Conservation (phyloP, 1,140 invertebrate genomes). For the Homalodisca vitripennis region DNA sequence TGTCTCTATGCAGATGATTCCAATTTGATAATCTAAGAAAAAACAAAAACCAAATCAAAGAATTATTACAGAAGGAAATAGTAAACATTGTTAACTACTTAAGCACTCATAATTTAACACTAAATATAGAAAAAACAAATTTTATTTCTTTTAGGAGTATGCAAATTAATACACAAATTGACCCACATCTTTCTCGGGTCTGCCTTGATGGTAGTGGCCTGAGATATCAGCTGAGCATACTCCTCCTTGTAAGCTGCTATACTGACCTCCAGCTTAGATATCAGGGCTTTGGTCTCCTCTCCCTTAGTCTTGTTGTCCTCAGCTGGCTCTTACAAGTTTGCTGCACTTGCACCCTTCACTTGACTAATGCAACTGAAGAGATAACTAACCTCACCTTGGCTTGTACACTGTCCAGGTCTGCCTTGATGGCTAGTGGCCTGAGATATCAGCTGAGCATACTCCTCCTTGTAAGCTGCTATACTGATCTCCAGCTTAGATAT, state of each 20-base stretch:
- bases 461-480: conserved; percentile 97
- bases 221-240: conserved; percentile 96
- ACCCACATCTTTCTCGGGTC: conserved; percentile 96
- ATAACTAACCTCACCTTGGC: conserved; percentile 85
- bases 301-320: conserved; percentile 93
- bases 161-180: no score
- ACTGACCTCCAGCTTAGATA: conserved; percentile 89
- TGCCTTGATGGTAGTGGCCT: conserved; percentile 97
- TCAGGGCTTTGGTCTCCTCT: conserved; percentile 89
- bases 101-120: no score
- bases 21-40: no score
- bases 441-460: conserved; percentile 97
- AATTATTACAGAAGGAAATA: no score
- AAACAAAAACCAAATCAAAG: no score
- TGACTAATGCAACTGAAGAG: no score
- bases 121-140: no score
- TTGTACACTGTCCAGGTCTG: conserved; percentile 95
- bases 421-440: conserved; percentile 98
- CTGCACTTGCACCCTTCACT: no score
- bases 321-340: conserved; percentile 90
- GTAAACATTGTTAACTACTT: no score
- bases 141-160: no score
- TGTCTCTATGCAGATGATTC: no score
- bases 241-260: conserved; percentile 98
- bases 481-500: conserved; percentile 92